phyloP scores from a whole-genome alignment of 2,113 vertebrate genomes.

The Sardina pilchardus region DNA sequence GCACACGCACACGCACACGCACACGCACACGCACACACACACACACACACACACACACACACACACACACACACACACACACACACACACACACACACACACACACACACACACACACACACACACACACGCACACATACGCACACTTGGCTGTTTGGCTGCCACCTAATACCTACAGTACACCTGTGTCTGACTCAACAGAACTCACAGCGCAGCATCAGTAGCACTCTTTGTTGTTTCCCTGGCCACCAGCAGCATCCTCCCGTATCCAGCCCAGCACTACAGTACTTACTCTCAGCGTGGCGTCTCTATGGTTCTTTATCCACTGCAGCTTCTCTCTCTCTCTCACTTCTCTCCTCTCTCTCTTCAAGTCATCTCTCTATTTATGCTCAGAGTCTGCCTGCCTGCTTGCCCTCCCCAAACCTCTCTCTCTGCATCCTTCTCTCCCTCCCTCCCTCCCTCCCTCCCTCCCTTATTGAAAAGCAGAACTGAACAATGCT shows the following conservation, averaged over 20 bases:
- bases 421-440: not conserved
- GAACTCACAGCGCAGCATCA: not conserved
- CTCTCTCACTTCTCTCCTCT: not conserved
- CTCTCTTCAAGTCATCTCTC: not conserved
- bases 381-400: not conserved
- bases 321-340: not conserved
- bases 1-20: slow-evolving; percentile 16
- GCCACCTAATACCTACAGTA: not conserved
- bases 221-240: not conserved
- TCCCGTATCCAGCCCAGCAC: not conserved
- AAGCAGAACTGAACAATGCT: slow-evolving; percentile 10
- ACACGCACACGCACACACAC: slow-evolving; percentile 20
- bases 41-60: slow-evolving; percentile 23
- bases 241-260: not conserved
- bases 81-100: slow-evolving; percentile 18
- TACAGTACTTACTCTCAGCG: not conserved
- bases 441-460: slow-evolving; percentile 22
- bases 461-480: slow-evolving; percentile 28
- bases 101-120: slow-evolving; percentile 24
- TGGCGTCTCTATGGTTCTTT: not conserved
- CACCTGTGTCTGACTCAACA: not conserved
- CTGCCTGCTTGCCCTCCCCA: not conserved
- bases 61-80: slow-evolving; percentile 10
- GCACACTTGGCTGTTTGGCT: not conserved
- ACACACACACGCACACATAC: slow-evolving; percentile 16